Base-by-base conservation (phyloP, 2,113 vertebrate genomes). In the Balaenoptera acutorostrata region DNA sequence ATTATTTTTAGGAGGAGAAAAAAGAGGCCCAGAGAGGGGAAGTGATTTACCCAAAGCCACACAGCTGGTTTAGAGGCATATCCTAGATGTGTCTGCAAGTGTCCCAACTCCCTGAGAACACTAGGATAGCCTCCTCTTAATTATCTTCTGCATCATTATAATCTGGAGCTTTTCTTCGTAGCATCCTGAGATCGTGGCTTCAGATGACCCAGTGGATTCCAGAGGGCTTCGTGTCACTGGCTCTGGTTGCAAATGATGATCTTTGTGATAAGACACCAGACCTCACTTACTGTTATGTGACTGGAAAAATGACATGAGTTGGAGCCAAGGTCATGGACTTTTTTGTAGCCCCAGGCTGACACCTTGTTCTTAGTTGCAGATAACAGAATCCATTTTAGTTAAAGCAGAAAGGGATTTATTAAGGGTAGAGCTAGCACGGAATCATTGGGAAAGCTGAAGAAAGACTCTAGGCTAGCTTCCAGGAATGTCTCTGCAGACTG, bases 211-310 rank as follows among this genome's bases (percentile, higher is more conserved):
- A 29, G 39, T 55, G 5, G 72, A 84, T 87, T 95, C 74, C 77
- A 72, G 33, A 63, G 49, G 72, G 87, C 68, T 68, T 49, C 29
- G 72, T 63, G 77, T 69, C 77, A 68, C 15, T 14, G 55, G 82
- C 36, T 95, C 36, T 69, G 44, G 63, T 89, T 97, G 83, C 91
- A 75, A 63, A 95, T 1, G 14, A 49, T 57, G 55, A 71, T 88
- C 52, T 87, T 90, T 82, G 49, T 89, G 90, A 72, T 49, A 49
- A 87, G 96, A 97, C 41, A 91, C 68, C 61, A 89, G 83, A 92
- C 57, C 72, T 93, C n/a, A 52, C 23, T 88, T 95, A 57, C 46
- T 4, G 5, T 29, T 23, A 57, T 82, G 66, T 69, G 95, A 71
- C 68, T 96, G 90, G 94, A 95, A 97, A 97, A 93, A 74, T n/a